Evolutionary conservation across 2,113 vertebrate genomes (phyloP).

Genomic region (Chlamydotis undulata): DNA sequence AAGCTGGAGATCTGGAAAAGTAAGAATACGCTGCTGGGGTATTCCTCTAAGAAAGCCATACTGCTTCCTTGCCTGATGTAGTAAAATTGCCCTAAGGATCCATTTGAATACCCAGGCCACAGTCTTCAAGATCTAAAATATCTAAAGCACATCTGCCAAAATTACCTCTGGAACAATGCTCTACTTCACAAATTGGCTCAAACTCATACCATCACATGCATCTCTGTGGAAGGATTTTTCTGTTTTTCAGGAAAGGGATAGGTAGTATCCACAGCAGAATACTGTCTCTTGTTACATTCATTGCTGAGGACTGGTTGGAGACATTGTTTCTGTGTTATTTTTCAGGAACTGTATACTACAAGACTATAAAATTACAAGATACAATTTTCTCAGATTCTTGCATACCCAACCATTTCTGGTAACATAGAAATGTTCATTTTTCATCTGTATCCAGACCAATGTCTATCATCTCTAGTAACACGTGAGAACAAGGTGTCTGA

Average conservation of each 20-base stretch:
- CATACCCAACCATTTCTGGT: neutral
- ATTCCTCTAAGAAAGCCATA: neutral
- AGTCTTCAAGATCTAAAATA: neutral
- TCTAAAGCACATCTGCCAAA: neutral
- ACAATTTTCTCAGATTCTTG: neutral
- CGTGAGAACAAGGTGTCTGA: neutral
- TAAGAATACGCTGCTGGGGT: rapidly evolving
- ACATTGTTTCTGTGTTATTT: neutral
- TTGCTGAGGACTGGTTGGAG: neutral
- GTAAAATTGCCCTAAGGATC: neutral
- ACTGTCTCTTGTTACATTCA: neutral
- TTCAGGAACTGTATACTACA: neutral
- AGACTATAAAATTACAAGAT: neutral
- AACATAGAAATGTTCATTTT: neutral
- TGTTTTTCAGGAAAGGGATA: neutral
- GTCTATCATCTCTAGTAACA: neutral
- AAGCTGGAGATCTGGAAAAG: neutral
- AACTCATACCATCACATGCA: neutral
- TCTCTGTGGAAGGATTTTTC: neutral
- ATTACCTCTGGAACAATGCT: neutral
- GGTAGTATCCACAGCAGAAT: neutral
- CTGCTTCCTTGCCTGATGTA: neutral
- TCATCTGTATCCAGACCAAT: neutral
- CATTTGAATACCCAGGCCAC: neutral
- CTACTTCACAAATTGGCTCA: neutral